Evolutionary conservation across 1,140 invertebrate genomes (phyloP), one percentile per base, ranked within the genome.

Genomic region (Camponotus floridanus): DNA sequence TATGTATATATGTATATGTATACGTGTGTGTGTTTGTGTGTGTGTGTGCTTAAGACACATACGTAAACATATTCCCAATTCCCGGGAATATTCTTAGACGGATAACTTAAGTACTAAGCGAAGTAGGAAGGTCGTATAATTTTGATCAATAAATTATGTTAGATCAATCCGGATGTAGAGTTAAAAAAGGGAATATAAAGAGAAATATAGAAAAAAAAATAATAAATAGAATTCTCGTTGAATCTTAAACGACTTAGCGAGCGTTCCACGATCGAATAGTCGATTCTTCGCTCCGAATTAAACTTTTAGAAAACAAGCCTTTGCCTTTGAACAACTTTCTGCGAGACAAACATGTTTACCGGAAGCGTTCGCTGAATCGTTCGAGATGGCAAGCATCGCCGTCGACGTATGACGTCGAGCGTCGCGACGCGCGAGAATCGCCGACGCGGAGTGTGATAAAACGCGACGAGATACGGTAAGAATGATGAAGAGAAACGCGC

Each of bases 1-100:
- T 57, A 6, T 64, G 0, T 5, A 1, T 13, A 7, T n/a, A 9
- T 70, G 1, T 67, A 11, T 86, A 9, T 71, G 1, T 26, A 67
- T 85, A 48, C 59, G 1, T 78, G 15, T 62, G 0, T 62, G 8
- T 55, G 31, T 36, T 18, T 42, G 7, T 62, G 42, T 67, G 18
- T 86, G 65, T 76, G 88, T 91, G 92, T 91, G 88, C 88, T 91
- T 62, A 92, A 91, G 84, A 92, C 92, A 92, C 92, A 89, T 93
- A 93, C 92, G 86, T 87, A 86, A 86, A 89, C 90, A 88, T 88
- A 92, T 92, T 88, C 92, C 92, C 87, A 76, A 51, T 21, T 74
- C n/a, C 11, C 36, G 86, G 84, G 89, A 92, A 92, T 89, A 91
- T 90, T 67, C 62, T 7, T 68, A n/a, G 76, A 78, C 74, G 81